phyloP scores from a whole-genome alignment of 2,888 invertebrate genomes.

The Sicus ferrugineus region DNA sequence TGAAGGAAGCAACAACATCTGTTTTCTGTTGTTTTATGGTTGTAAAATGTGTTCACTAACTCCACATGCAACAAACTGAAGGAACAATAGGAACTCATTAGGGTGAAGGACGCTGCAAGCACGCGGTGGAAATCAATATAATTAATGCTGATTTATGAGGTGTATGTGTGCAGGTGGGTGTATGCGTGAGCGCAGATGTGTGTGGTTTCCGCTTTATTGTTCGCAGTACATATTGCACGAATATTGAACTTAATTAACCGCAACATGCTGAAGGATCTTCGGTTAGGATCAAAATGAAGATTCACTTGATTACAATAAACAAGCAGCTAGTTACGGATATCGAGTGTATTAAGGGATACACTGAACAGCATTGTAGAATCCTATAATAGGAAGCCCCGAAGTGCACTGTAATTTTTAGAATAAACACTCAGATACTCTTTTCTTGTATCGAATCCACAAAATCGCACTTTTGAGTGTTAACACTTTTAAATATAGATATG shows the following conservation, averaged over 20 bases:
- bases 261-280: slow-evolving; percentile 11
- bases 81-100: slow-evolving; percentile 1
- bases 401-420: too few species aligned
- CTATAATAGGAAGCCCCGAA: too few species aligned
- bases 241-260: slow-evolving; percentile 6
- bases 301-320: background rate
- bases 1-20: too few species aligned
- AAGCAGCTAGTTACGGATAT: too few species aligned
- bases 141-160: background rate
- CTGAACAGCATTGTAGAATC: too few species aligned
- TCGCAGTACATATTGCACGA: background rate
- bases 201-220: slow-evolving; percentile 9
- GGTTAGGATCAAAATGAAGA: background rate
- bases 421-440: too few species aligned
- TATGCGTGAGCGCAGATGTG: background rate
- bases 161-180: background rate
- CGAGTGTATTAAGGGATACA: too few species aligned
- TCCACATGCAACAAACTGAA: background rate
- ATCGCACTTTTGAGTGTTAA: too few species aligned
- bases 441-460: too few species aligned
- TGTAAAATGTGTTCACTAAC: background rate
- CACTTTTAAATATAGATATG: too few species aligned
- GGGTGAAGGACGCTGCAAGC: background rate
- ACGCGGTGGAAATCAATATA: background rate
- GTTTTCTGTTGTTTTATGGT: background rate